Evolutionary conservation across 2,113 vertebrate species (phyloP).

Genomic region (Ptychochromis oligacanthus): DNA sequence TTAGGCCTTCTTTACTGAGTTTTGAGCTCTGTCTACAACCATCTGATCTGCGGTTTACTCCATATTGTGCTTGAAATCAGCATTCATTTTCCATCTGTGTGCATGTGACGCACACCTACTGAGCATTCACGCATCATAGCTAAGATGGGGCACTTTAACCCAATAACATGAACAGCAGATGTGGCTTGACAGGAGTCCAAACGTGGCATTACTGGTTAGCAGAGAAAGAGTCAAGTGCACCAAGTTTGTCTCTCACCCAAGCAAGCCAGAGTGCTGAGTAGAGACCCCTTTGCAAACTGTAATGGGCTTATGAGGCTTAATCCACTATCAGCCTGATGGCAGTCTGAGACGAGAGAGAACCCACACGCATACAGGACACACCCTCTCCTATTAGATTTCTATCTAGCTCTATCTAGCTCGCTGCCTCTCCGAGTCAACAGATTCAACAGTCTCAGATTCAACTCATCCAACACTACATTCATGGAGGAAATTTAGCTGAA

Average conservation of each 20-base stretch:
- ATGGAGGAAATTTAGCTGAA: background rate
- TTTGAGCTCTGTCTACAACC: background rate
- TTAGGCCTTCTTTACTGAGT: background rate
- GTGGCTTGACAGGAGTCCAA: background rate
- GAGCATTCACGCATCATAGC: background rate
- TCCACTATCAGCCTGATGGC: constrained; percentile 33
- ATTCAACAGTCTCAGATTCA: background rate
- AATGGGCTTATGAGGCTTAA: constrained; percentile 73
- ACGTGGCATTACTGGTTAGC: background rate
- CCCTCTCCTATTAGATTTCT: background rate
- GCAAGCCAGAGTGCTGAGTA: constrained; percentile 25
- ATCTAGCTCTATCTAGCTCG: background rate
- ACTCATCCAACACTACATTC: background rate
- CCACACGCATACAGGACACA: background rate
- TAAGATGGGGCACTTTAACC: background rate
- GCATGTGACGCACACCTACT: background rate
- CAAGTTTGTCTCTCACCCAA: constrained; percentile 28
- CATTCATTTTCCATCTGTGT: background rate
- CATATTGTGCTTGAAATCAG: background rate
- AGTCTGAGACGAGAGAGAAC: constrained; percentile 6
- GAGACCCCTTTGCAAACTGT: constrained; percentile 48
- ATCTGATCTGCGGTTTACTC: background rate
- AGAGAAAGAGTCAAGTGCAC: constrained; percentile 13
- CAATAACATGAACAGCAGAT: background rate
- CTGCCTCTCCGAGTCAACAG: background rate